A percentile compares a stretch with the other conserved stretches of the same genome.
Conservation (phyloP, 2,113 vertebrate species). For the Setophaga coronata region DNA sequence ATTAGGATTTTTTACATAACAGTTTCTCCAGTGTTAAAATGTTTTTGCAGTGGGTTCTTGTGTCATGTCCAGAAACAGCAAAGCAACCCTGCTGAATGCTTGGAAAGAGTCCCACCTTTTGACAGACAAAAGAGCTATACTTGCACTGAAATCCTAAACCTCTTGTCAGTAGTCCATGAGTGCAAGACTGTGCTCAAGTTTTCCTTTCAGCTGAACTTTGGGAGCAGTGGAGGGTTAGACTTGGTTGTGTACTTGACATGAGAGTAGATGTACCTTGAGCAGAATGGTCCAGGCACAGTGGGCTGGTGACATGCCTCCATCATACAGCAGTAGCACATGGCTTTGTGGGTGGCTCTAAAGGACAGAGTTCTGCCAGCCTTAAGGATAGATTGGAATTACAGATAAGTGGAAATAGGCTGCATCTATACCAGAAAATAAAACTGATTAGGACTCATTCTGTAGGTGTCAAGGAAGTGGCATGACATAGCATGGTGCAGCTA, state of each 20-base stretch:
- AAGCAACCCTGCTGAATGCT: background rate
- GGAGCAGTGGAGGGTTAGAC: background rate
- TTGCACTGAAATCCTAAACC: background rate
- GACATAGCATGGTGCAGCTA: background rate
- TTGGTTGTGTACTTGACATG: background rate
- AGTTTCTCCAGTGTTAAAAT: background rate
- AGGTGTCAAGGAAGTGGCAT: background rate
- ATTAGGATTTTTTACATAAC: background rate
- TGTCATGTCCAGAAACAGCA: background rate
- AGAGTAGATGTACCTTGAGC: background rate
- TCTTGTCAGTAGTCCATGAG: background rate
- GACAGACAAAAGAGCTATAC: background rate
- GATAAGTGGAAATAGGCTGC: background rate
- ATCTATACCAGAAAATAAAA: background rate
- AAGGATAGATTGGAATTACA: background rate
- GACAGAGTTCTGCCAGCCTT: background rate
- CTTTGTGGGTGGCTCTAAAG: background rate
- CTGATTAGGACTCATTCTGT: background rate
- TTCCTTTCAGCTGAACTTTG: background rate
- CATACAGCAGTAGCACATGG: background rate
- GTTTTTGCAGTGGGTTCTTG: background rate
- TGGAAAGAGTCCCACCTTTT: background rate
- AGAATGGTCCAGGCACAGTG: background rate
- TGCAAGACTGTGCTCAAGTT: background rate
- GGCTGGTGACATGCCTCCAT: background rate